phyloP scores from a whole-genome alignment of 2,113 vertebrate species.

The Mesembrinibis cayennensis region DNA sequence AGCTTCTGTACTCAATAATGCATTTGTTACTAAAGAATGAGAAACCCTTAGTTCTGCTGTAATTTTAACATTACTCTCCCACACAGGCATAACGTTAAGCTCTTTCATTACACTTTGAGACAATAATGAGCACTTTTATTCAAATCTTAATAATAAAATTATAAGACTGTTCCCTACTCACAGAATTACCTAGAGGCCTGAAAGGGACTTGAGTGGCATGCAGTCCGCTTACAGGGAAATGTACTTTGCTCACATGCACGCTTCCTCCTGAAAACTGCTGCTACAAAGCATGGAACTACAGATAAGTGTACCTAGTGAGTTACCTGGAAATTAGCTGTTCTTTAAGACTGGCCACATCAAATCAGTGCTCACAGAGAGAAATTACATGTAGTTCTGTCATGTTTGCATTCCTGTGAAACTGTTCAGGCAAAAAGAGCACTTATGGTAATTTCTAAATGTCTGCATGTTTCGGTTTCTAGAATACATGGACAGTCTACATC shows the following conservation, averaged over 20 bases:
- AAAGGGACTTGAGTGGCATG: background rate
- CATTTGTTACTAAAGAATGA: background rate
- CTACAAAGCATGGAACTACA: background rate
- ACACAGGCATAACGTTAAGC: background rate
- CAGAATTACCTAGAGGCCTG: background rate
- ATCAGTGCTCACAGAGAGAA: background rate
- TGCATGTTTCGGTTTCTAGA: background rate
- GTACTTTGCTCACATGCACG: background rate
- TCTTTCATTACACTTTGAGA: background rate
- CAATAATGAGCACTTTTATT: background rate
- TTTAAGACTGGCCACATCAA: background rate
- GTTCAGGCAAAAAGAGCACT: background rate
- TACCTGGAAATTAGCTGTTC: background rate
- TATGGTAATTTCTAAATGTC: background rate
- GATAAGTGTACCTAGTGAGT: background rate
- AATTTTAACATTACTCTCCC: background rate
- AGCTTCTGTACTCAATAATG: background rate
- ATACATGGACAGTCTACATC: background rate
- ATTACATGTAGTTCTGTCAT: background rate
- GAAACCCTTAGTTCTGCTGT: background rate
- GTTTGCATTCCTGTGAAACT: background rate
- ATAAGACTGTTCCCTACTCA: background rate
- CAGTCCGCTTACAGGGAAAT: background rate
- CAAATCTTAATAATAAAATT: background rate
- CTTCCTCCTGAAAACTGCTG: background rate